Conservation (phyloP, 1,140 invertebrate species). For the Acromyrmex charruanus region DNA sequence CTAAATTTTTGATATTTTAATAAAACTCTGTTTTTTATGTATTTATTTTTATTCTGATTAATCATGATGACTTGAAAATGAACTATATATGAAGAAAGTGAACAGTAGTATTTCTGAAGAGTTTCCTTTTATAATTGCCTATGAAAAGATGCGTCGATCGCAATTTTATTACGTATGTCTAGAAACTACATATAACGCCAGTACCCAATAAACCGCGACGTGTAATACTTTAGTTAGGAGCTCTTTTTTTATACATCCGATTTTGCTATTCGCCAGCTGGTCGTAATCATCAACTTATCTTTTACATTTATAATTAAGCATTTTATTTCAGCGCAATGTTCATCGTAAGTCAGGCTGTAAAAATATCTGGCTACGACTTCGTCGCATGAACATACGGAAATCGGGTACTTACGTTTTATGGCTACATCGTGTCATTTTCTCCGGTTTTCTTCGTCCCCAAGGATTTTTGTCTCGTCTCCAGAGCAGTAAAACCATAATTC, state of each 20-base stretch:
- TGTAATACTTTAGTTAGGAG: neutral
- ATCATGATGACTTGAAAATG: neutral
- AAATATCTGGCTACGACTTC: constrained; percentile 55
- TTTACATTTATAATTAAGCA: constrained; percentile 62
- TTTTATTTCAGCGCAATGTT: constrained; percentile 51
- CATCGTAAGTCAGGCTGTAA: constrained; percentile 39
- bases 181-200: neutral
- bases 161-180: neutral
- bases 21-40: too few relatives aligned
- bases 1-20: too few relatives aligned
- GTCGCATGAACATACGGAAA: constrained; percentile 44
- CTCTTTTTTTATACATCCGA: neutral
- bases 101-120: neutral
- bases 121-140: neutral
- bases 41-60: neutral
- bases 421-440: constrained; percentile 59
- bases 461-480: constrained; percentile 53
- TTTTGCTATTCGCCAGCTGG: constrained; percentile 8
- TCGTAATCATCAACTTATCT: constrained; percentile 33
- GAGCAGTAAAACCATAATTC: constrained; percentile 62
- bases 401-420: constrained; percentile 59
- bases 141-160: neutral
- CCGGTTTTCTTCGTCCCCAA: constrained; percentile 10
- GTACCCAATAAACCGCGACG: constrained; percentile 12
- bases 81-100: neutral